Conservation (phyloP, 2,888 invertebrate species). For the Seira ritae region DNA sequence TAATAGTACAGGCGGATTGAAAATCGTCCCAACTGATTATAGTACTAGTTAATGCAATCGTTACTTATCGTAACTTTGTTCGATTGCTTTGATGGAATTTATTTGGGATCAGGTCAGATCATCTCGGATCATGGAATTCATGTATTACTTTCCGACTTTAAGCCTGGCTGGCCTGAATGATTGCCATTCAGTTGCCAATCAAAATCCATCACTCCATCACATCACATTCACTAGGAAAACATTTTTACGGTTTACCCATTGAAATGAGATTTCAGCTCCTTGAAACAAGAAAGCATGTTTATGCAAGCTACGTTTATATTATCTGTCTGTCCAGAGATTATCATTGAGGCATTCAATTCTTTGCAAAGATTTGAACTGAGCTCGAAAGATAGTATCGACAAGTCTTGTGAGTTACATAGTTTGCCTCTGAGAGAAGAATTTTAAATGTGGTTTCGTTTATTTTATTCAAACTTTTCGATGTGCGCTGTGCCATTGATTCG, state of each 20-base stretch:
- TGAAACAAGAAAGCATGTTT: not conserved
- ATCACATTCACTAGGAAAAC: too few relatives aligned
- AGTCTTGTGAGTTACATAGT: too few relatives aligned
- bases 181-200: not conserved
- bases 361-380: not conserved
- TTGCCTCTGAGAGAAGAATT: too few relatives aligned
- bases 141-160: too few relatives aligned
- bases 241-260: too few relatives aligned
- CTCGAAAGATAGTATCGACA: not conserved
- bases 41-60: not conserved
- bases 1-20: not conserved
- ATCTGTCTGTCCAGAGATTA: not conserved
- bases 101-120: too few relatives aligned
- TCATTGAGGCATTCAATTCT: not conserved
- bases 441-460: too few relatives aligned
- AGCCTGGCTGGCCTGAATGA: not conserved
- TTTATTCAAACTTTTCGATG: too few relatives aligned
- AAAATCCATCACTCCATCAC: not conserved
- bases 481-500: too few relatives aligned
- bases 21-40: too few relatives aligned
- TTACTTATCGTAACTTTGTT: not conserved
- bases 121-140: too few relatives aligned
- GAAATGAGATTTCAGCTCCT: not conserved
- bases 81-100: not conserved
- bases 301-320: not conserved